A percentile compares a stretch with the other conserved stretches of the same genome.
Conservation (phyloP, 2,113 vertebrate genomes). For the Callospermophilus lateralis region DNA sequence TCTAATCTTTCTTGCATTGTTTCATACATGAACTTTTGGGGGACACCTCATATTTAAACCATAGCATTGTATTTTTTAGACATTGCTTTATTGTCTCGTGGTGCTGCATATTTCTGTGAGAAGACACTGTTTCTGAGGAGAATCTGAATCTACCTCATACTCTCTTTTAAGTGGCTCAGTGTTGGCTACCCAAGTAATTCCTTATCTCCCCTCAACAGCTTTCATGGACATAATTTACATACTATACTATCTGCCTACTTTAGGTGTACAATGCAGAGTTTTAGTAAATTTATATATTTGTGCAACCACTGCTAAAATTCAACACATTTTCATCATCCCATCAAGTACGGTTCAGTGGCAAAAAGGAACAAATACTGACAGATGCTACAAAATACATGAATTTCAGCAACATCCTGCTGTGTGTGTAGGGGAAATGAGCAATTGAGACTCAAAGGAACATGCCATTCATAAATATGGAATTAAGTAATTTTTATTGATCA, state of each 20-base stretch:
- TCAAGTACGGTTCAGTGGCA: not conserved
- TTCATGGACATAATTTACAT: not conserved
- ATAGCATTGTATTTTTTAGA: not conserved
- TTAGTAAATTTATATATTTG: not conserved
- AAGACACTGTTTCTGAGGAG: not conserved
- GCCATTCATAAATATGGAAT: not conserved
- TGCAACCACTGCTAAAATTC: not conserved
- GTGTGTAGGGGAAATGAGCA: not conserved
- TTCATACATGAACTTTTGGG: too few relatives aligned
- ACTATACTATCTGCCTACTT: not conserved
- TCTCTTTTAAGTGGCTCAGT: not conserved
- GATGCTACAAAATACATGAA: not conserved
- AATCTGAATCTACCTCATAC: not conserved
- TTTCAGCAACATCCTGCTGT: not conserved
- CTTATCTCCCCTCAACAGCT: not conserved
- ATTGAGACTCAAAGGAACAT: not conserved
- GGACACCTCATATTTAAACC: too few relatives aligned
- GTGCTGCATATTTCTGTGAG: not conserved
- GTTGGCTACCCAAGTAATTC: not conserved
- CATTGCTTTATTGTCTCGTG: not conserved
- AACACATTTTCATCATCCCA: too few relatives aligned
- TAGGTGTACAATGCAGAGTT: not conserved
- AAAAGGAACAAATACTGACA: not conserved
- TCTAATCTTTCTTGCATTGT: too few relatives aligned
- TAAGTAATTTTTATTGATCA: conserved; percentile 17